phyloP scores from a whole-genome alignment of 2,797 vertebrate genomes.

The Lindbergichthys nudifrons region DNA sequence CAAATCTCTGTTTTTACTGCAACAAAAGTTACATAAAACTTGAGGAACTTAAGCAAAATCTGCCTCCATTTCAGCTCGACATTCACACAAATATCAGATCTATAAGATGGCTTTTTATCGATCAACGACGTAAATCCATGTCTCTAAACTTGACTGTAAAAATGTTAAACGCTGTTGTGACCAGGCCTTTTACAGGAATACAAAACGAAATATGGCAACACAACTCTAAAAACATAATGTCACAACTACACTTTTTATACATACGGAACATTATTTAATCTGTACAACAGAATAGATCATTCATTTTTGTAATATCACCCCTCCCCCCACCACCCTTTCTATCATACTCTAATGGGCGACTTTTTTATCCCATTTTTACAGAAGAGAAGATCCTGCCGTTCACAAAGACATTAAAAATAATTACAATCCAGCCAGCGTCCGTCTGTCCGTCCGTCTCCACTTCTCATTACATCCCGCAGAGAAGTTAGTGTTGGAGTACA shows the following conservation, averaged over 20 bases:
- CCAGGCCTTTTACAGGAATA: constrained; percentile 25
- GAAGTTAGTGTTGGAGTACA: constrained; percentile 29
- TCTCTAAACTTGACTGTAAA: too few species aligned
- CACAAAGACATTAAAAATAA: constrained; percentile 77
- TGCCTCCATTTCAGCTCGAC: background rate
- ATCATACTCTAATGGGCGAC: constrained; percentile 11
- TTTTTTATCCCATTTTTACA: constrained; percentile 54
- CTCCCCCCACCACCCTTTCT: constrained; percentile 22
- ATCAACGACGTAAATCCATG: background rate
- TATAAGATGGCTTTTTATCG: background rate
- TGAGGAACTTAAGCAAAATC: background rate
- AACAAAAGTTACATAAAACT: too few species aligned
- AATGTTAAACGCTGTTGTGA: constrained; percentile 33
- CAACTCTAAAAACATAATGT: constrained; percentile 77
- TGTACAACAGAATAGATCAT: constrained; percentile 85
- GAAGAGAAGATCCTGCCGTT: constrained; percentile 63
- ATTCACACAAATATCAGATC: background rate
- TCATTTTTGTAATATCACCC: constrained; percentile 70
- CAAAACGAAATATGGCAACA: constrained; percentile 82
- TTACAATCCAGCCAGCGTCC: constrained; percentile 76
- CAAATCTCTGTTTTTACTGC: too few species aligned
- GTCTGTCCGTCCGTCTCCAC: constrained; percentile 24
- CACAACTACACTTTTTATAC: constrained; percentile 79
- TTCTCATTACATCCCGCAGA: constrained; percentile 64
- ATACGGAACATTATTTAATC: constrained; percentile 77